Evolutionary conservation across 2,113 vertebrate species (phyloP).

Genomic region (Microtus ochrogaster): DNA sequence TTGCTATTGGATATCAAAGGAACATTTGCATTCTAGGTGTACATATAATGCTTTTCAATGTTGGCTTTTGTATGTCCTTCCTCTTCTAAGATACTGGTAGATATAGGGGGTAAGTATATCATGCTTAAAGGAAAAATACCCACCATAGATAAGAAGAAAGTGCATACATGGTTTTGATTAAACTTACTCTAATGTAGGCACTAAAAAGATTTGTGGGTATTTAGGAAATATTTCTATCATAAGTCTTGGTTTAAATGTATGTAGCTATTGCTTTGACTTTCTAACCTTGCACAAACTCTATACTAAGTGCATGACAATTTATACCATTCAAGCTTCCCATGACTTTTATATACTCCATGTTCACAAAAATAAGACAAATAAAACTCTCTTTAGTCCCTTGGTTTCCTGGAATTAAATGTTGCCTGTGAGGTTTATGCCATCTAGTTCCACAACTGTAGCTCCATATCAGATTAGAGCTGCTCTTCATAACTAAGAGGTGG

Average conservation of each 20-base stretch:
- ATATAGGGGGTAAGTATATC: not conserved
- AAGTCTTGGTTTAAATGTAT: conserved; percentile 52
- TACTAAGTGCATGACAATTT: conserved; percentile 37
- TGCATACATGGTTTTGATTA: not conserved
- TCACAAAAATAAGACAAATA: not conserved
- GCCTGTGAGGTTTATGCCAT: not conserved
- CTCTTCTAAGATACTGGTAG: not conserved
- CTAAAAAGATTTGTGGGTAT: conserved; percentile 3
- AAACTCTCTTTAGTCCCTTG: not conserved
- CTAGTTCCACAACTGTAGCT: not conserved
- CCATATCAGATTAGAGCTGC: not conserved
- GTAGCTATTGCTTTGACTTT: conserved; percentile 24
- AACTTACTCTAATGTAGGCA: conserved; percentile 1
- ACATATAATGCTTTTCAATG: not conserved
- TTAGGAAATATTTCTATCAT: not conserved
- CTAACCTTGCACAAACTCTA: conserved; percentile 15
- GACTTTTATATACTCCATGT: not conserved
- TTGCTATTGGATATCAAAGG: conserved; percentile 3
- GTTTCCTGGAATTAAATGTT: conserved; percentile 18
- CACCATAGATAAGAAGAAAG: conserved; percentile 16
- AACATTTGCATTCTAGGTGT: not conserved
- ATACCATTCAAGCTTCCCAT: not conserved
- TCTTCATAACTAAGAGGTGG: too few species aligned
- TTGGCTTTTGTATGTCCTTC: not conserved
- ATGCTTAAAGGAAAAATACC: conserved; percentile 47